Evolutionary conservation across 2,113 vertebrate species (phyloP).

Genomic region (Cromileptes altivelis): DNA sequence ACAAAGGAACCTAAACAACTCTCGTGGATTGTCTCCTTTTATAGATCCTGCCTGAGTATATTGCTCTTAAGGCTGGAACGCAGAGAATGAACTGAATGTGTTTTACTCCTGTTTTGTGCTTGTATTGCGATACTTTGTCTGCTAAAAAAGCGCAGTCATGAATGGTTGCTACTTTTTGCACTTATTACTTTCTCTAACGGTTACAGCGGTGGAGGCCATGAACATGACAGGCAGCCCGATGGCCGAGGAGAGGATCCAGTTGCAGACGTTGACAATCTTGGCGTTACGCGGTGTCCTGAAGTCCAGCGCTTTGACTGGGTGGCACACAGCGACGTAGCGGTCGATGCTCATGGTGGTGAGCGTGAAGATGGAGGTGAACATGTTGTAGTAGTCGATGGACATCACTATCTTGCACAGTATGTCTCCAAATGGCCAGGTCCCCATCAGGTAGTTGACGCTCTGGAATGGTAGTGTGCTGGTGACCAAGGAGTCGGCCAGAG

Average conservation of each 20-base stretch:
- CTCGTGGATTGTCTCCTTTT: background rate
- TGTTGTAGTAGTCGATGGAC: constrained; percentile 99
- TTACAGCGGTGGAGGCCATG: constrained; percentile 91
- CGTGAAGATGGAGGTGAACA: constrained; percentile 99
- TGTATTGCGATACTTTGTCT: background rate
- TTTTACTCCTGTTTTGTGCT: background rate
- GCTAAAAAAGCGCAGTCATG: background rate
- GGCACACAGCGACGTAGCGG: constrained; percentile 97
- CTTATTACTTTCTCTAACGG: background rate
- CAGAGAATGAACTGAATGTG: background rate
- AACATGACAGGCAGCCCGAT: constrained; percentile 99
- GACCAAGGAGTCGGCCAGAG: constrained; percentile 94
- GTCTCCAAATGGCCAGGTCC: constrained; percentile 97
- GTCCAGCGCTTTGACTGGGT: constrained; percentile 96
- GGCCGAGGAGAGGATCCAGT: constrained; percentile 98
- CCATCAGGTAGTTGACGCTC: constrained; percentile 98
- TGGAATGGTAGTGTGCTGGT: constrained; percentile 98
- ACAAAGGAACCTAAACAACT: background rate
- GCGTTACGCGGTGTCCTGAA: constrained; percentile 97
- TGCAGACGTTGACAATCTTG: constrained; percentile 98
- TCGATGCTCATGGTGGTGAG: constrained; percentile 99
- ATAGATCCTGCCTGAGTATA: background rate
- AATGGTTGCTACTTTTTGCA: background rate
- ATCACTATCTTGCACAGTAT: constrained; percentile 95
- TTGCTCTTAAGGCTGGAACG: constrained; percentile 2